These are phyloP conservation scores for Podarcis siculus DNA, from an alignment of 2,797 vertebrate genomes.

Conservation along the genomic window DNA sequence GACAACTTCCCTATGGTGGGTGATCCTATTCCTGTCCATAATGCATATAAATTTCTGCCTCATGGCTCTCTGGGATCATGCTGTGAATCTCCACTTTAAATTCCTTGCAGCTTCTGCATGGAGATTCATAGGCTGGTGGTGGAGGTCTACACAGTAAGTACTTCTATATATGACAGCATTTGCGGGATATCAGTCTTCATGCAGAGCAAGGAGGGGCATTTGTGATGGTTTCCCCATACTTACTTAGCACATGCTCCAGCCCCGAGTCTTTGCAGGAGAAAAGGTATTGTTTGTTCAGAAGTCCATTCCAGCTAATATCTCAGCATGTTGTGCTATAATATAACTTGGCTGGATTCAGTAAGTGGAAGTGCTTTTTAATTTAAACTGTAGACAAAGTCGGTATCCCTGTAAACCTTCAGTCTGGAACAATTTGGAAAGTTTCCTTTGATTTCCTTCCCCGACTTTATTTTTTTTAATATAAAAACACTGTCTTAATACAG, in stretches of 20 bases:
- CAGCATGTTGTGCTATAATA: neutral
- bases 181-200: neutral
- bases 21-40: neutral
- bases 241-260: neutral
- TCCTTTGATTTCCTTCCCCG: slow-evolving; percentile 59
- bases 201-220: neutral
- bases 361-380: slow-evolving; percentile 29
- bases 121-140: neutral
- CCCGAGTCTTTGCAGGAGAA: neutral
- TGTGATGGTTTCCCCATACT: neutral
- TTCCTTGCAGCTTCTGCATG: neutral
- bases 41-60: neutral
- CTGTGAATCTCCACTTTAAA: neutral
- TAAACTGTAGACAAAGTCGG: slow-evolving; percentile 47
- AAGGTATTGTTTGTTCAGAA: neutral
- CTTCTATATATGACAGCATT: neutral
- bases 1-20: neutral
- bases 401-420: slow-evolving; percentile 37
- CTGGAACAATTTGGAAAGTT: slow-evolving; percentile 61
- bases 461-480: slow-evolving; percentile 37
- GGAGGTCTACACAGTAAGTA: no score
- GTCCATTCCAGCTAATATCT: slow-evolving; percentile 9
- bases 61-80: neutral
- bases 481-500: slow-evolving; percentile 34
- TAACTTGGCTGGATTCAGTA: slow-evolving; percentile 2